Evolutionary conservation across 37 sponge, comb jelly and placozoan species (phyloP), one percentile per base, ranked within the genome.

Genomic region (Beroe ovata): DNA sequence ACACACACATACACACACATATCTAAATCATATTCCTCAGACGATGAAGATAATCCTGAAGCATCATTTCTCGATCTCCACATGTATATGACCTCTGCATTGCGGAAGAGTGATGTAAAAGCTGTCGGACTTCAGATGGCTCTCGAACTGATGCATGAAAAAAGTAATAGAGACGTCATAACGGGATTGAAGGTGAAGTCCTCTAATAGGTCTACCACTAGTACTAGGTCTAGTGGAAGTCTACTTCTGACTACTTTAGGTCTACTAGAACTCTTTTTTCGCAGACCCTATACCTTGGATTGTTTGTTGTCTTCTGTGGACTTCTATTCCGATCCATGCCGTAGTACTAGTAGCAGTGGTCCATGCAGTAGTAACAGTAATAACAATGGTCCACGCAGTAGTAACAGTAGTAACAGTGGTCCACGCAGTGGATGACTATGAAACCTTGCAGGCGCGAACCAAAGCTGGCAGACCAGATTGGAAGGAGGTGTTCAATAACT

Each of bases 121-220:
- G 95, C 95, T 58, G 93, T 95, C 62, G 95, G 95, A 19, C 92
- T 95, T 32, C 95, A 95, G 47, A 95, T 95, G 94, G 95, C 95
- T 16, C 92, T 95, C 60, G 95, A 95, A 39, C 88, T 95, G 36
- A 93, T 95, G 39, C 95, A 95, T 91, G 93, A 95, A 89, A 95
- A 95, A 38, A 92, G 92, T 42, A 93, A 95, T 66, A 91, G 92
- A 64, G 95, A 95, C 62, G 71, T 95, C 36, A 95, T 95, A 29
- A 95, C 95, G 21, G 95, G 95, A 38, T 40, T 95, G 20, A 95
- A 91, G 88, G 93, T 77, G 22, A 39, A 25, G n/a, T n/a, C n/a
- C n/a, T n/a, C n/a, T n/a, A n/a, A n/a, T n/a, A n/a, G n/a, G n/a
- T n/a, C n/a, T n/a, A n/a, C n/a, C n/a, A n/a, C n/a, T n/a, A n/a